Base-by-base conservation (phyloP, 1,140 invertebrate genomes). In the Apocrypta bakeri region DNA sequence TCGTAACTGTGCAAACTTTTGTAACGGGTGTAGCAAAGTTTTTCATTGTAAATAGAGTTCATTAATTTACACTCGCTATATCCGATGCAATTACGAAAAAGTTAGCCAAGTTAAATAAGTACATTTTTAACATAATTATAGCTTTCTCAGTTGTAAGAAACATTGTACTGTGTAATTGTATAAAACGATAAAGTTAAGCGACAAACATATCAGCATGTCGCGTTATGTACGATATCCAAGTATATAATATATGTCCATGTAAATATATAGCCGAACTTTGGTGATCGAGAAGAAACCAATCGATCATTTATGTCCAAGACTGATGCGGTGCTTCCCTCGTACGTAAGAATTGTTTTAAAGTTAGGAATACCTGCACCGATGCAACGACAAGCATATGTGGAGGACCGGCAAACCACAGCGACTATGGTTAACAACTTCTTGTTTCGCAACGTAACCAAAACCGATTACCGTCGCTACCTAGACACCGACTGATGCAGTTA, bases 401-500 rank as follows among this genome's bases (percentile, higher is more conserved):
- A 2, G 6, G n/a, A 24, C 3, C 25, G 21, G 68, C 17, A 37
- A 71, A 31, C 68, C 63, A 11, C 63, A 25, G 14, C 9, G 63
- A 25, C 25, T 14, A 27, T 6, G 63, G 63, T 24, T 24, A 14
- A 9, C 71, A 42, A 73, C 71, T 73, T 73, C 71, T 73, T 73
- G 71, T 73, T 73, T 73, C 37, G 25, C 71, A 6, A 42, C 71
- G 37, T 73, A 73, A 73, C 71, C 37, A 24, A 73, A 42, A 42
- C 21, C 37, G 68, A 31, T 33, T 33, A 29, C 68, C 31, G 68
- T 8, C 31, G 68, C 68, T 31, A 11, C 48, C 21, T 56, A 21
- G 2, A n/a, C 17, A 31, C 68, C 11, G 31, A 71, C 68, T 71
- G 68, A 33, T 33, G 68, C 29, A 56, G 72, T 42, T 74, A 48